Base-by-base conservation (phyloP, 37 sponge, comb jelly and placozoan species). In the Eunapius fragilis region DNA sequence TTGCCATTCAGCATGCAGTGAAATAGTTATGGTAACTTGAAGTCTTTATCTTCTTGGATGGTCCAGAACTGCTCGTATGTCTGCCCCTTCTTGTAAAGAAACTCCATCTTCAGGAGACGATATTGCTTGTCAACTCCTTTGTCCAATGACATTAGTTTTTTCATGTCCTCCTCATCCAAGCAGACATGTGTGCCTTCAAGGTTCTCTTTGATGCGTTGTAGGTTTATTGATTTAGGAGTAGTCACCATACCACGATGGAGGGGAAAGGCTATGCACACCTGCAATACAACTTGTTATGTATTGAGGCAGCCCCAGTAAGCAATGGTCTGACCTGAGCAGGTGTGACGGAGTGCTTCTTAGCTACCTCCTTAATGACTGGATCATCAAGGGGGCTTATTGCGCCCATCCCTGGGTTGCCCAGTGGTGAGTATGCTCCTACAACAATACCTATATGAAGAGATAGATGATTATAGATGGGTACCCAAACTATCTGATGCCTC, bases 351-450 rank as follows among this genome's bases (percentile, higher is more conserved):
- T 84, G 85, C 69, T 96, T 93, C n/a, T 31, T 77, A 32, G 92
- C 89, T 27, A 96, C 81, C 48, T 85, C 89, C 70, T 85, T 90
- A 48, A 96, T 77, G 4, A 84, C 93, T 0, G 85, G 87, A 70
- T 96, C 89, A 0, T 90, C 93, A 83, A 96, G 37, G 32, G 93
- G 74, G 86, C 2, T 90, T 89, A 12, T 34, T 80, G 10, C 70
- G 75, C 14, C 5, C 83, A 32, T 81, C 37, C 30, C 25, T 30
- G 96, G 96, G 76, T 82, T 91, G 25, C 96, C 96, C 22, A 96
- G 86, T 13, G 96, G 91, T 31, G 91, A 81, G 68, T 91, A 96
- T 0, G 89, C 93, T 81, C 92, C 93, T 45, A 96, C 71, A 14
- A 84, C 30, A 35, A 96, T 96, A 3, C 88, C 92, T 92, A 26